Conservation (phyloP, 2,113 vertebrate genomes). For the Sinocyclocheilus rhinocerous region DNA sequence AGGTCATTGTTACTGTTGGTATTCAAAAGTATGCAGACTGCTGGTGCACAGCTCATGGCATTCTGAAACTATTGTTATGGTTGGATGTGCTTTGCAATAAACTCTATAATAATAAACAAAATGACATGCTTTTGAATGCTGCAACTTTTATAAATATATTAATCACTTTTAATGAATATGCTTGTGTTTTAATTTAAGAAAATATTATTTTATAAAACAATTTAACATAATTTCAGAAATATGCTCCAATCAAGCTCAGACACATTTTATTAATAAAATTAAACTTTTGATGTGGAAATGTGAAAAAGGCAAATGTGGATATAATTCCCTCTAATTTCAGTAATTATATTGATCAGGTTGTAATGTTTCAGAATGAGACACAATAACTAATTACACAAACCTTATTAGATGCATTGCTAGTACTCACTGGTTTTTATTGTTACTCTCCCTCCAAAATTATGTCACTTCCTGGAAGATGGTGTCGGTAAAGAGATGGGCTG, state of each 20-base stretch:
- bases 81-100: neutral
- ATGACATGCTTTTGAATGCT: neutral
- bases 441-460: too few relatives aligned
- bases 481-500: too few relatives aligned
- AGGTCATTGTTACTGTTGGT: slow-evolving; percentile 1
- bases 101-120: neutral
- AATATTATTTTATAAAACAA: neutral
- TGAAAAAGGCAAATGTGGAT: too few relatives aligned
- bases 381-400: too few relatives aligned
- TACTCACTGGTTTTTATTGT: too few relatives aligned
- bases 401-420: too few relatives aligned
- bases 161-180: neutral
- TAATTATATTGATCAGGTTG: neutral
- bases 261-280: neutral
- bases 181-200: neutral
- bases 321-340: too few relatives aligned
- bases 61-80: neutral
- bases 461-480: too few relatives aligned
- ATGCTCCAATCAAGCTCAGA: neutral
- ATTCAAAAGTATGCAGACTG: slow-evolving; percentile 3
- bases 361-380: neutral
- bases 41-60: neutral
- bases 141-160: neutral
- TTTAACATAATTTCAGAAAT: neutral
- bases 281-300: too few relatives aligned